phyloP scores from a whole-genome alignment of 1,140 invertebrate genomes.

The Caenorhabditis latens region DNA sequence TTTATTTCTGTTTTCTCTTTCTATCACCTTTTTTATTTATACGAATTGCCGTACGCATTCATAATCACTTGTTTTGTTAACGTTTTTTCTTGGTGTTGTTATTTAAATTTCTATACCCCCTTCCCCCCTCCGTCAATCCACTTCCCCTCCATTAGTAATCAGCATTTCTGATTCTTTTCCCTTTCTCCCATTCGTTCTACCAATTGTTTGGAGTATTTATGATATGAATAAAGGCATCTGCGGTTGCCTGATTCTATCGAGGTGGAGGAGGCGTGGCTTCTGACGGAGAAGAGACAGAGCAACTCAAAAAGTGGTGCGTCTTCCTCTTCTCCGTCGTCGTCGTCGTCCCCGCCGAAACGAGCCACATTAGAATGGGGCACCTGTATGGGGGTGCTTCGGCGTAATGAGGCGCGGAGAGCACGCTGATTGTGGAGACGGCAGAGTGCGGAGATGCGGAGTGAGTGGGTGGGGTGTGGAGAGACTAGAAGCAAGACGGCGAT shows the following conservation, averaged over 20 bases:
- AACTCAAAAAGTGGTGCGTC: constrained; percentile 6
- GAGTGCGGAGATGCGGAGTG: not conserved
- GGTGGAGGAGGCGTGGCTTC: not conserved
- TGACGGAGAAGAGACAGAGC: not conserved
- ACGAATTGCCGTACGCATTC: not conserved
- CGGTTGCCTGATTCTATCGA: not conserved
- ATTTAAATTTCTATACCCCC: not conserved
- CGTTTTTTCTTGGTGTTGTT: constrained; percentile 39
- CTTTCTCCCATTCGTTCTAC: not conserved
- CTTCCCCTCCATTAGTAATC: too few relatives aligned
- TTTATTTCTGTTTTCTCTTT: not conserved
- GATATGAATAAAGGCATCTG: constrained; percentile 46
- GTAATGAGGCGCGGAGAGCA: constrained; percentile 46
- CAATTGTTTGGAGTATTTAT: constrained; percentile 29
- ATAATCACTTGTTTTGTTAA: constrained; percentile 26
- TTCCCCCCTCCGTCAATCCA: not conserved
- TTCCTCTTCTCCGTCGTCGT: too few relatives aligned
- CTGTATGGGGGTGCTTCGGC: constrained; percentile 38
- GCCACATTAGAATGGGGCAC: constrained; percentile 36
- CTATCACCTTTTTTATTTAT: constrained; percentile 2
- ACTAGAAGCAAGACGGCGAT: constrained; percentile 5
- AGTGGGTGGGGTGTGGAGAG: too few relatives aligned
- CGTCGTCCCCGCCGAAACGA: constrained; percentile 4
- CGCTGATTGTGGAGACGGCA: constrained; percentile 44
- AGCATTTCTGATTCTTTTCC: not conserved